Evolutionary conservation across 2,113 vertebrate species (phyloP).

Genomic region (Campylorhamphus procurvoides): DNA sequence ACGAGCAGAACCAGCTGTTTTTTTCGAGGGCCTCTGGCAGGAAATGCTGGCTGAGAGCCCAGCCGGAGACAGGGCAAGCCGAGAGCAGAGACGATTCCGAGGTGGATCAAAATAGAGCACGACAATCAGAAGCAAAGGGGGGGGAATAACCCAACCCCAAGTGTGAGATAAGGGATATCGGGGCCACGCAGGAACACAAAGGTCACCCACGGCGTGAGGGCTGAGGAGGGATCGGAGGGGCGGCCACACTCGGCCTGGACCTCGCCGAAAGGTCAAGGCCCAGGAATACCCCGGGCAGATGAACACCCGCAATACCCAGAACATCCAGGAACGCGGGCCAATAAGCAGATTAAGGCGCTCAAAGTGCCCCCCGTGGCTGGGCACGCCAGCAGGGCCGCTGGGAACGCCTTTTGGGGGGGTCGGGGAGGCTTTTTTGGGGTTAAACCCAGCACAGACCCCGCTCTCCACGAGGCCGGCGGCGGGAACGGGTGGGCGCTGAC

Average conservation of each 20-base stretch:
- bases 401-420: too few species aligned
- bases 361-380: not conserved
- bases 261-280: not conserved
- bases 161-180: not conserved
- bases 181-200: not conserved
- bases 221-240: not conserved
- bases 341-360: not conserved
- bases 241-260: not conserved
- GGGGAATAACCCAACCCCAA: not conserved
- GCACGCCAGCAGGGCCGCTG: too few species aligned
- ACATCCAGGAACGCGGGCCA: fast-evolving
- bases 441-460: too few species aligned
- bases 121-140: not conserved
- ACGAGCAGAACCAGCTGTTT: not conserved
- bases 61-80: not conserved
- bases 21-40: not conserved
- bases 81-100: not conserved
- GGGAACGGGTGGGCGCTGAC: too few species aligned
- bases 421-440: too few species aligned
- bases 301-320: not conserved
- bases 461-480: too few species aligned
- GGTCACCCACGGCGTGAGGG: fast-evolving
- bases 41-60: not conserved
- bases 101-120: fast-evolving
- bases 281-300: not conserved